A percentile compares a stretch with the other conserved stretches of the same genome.
These are phyloP conservation scores for Kryphioiulus occultus DNA, from an alignment of 2,888 invertebrate genomes.

Conservation along the genomic window DNA sequence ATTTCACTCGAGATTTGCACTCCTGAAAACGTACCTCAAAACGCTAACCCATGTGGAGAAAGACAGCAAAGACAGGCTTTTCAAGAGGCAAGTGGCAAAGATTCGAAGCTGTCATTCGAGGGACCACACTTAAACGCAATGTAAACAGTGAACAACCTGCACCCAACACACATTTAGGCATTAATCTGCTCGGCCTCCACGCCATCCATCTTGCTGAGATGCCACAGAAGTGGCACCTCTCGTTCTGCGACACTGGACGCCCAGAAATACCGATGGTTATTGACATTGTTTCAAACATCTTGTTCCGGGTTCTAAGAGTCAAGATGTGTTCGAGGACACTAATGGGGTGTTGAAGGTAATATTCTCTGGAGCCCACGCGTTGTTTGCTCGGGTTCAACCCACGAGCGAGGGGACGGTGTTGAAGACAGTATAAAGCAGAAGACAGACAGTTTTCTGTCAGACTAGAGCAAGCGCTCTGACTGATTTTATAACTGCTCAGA, in stretches of 20 bases:
- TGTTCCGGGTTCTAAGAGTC: not conserved
- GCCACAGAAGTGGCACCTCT: conserved; percentile 8
- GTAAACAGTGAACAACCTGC: conserved; percentile 46
- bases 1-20: conserved; percentile 42
- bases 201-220: conserved; percentile 36
- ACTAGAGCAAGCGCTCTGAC: no score
- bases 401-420: no score
- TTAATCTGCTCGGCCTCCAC: conserved; percentile 27
- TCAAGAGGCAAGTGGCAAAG: conserved; percentile 16
- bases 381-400: no score
- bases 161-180: conserved; percentile 14
- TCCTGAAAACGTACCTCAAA: conserved; percentile 35
- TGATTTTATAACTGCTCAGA: no score
- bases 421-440: no score
- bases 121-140: conserved; percentile 48
- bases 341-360: conserved; percentile 16
- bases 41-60: conserved; percentile 41
- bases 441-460: no score
- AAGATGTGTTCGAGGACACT: not conserved
- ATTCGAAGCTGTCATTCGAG: conserved; percentile 42
- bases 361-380: not conserved
- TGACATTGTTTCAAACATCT: conserved; percentile 23
- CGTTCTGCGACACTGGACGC: not conserved
- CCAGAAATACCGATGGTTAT: not conserved
- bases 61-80: conserved; percentile 37